Evolutionary conservation across 2,113 vertebrate species (phyloP).

Genomic region (Anas platyrhynchos): DNA sequence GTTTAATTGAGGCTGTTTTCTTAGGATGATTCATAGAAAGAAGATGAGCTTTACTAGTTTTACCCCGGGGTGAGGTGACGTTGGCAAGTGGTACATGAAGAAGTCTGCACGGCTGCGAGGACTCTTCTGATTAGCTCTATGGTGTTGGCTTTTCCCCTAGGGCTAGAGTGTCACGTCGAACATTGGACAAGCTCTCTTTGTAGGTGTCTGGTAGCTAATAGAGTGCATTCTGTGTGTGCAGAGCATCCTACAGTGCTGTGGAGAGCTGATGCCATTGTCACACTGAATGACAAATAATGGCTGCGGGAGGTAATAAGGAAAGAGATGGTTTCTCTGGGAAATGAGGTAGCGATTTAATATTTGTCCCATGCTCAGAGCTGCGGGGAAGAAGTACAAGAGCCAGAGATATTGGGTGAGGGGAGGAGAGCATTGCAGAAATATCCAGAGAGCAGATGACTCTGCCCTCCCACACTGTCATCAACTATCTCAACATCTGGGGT

Average conservation of each 20-base stretch:
- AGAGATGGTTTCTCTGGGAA: not conserved
- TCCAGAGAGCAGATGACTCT: not conserved
- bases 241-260: not conserved
- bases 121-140: not conserved
- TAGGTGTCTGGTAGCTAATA: not conserved
- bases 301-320: not conserved
- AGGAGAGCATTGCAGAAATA: not conserved
- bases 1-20: not conserved
- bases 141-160: not conserved
- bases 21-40: conserved; percentile 48
- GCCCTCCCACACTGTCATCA: not conserved
- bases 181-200: not conserved
- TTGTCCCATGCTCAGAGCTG: not conserved
- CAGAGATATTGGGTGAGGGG: not conserved
- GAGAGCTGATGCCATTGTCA: not conserved
- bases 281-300: not conserved
- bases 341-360: not conserved
- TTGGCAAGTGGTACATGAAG: fast-evolving
- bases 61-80: not conserved
- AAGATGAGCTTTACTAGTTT: conserved; percentile 3
- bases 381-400: not conserved
- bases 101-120: fast-evolving
- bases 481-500: not conserved
- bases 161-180: not conserved
- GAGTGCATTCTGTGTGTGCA: fast-evolving